A percentile compares a stretch with the other conserved stretches of the same genome.
Evolutionary conservation across 2,888 invertebrate genomes (phyloP).

Genomic region (Cerastoderma edule): DNA sequence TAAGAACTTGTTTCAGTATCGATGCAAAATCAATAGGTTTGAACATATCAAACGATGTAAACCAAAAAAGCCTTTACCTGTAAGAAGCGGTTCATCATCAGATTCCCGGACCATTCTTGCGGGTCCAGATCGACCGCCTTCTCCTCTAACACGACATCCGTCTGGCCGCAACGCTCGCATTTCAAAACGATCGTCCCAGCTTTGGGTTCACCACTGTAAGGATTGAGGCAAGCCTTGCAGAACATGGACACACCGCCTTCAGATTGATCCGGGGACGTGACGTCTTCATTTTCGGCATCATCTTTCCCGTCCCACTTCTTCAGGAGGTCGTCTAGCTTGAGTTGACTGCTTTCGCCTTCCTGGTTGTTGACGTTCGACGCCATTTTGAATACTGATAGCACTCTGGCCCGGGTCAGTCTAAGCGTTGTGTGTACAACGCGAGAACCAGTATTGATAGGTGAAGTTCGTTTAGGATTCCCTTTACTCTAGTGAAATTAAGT

Average conservation of each 20-base stretch:
- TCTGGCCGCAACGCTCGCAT: conserved; percentile 58
- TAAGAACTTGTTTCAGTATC: no score
- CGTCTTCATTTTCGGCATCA: conserved; percentile 6
- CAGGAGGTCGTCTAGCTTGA: not conserved
- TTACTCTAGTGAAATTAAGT: no score
- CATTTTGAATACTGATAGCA: conserved; percentile 29
- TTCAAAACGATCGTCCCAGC: conserved; percentile 51
- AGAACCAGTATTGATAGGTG: no score
- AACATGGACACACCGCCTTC: conserved; percentile 55
- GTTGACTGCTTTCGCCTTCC: conserved; percentile 19
- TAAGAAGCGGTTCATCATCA: conserved; percentile 61
- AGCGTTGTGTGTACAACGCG: not conserved
- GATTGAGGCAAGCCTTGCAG: conserved; percentile 59
- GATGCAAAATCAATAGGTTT: not conserved
- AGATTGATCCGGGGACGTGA: conserved; percentile 1
- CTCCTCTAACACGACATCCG: conserved; percentile 49
- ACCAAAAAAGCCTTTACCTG: conserved; percentile 36
- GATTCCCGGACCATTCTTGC: conserved; percentile 56
- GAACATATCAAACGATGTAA: not conserved
- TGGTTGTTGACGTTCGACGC: conserved; percentile 25
- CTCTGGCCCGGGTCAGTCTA: not conserved
- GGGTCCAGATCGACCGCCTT: conserved; percentile 42
- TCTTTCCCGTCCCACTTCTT: conserved; percentile 4
- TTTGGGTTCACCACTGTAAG: conserved; percentile 56
- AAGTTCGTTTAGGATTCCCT: no score